Base-by-base conservation (phyloP, 2,113 vertebrate genomes). In the Ivindomyrus marchei region DNA sequence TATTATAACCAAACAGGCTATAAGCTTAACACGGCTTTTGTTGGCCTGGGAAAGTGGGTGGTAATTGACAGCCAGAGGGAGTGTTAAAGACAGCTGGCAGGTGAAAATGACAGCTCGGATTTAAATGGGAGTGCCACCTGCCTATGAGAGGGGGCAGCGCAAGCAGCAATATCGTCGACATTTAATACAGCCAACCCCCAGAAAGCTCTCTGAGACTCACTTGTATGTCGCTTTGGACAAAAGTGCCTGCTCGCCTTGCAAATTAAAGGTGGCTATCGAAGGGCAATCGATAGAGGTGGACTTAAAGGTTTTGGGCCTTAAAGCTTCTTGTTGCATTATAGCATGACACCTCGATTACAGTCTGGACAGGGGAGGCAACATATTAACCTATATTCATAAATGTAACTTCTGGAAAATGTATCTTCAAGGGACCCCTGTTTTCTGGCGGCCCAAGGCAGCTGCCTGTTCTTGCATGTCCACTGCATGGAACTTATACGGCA, bases 71-170 rank as follows among this genome's bases (percentile, higher is more conserved):
- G 39, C 53, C 27, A 42, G 24, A 66, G 58, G 39, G 36, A 9
- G 15, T 89, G 88, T 89, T 89, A 17, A 47, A 27, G 88, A 53
- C 88, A 77, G 66, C 88, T 24, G 62, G n/a, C 88, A 89, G 88
- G 24, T 88, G 62, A 58, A 36, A 74, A 49, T 77, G 88, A 31
- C 88, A 46, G 56, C 36, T 15, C 21, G 15, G 45, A n/a, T n/a
- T 74, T 31, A 49, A n/a, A 7, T 0, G 62, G 31, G n/a, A n/a
- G 46, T 1, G 13, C 66, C 66, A 89, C 62, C 46, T 39, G 66
- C 27, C 11, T 36, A 1, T 5, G 27, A 50, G 66, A 31, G 88
- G 66, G 42, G 11, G 58, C 36, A 0, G 9, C 0, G 45, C 39
- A 39, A 88, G 52, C 52, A 27, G 36, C 27, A 15, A 77, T 11